Percentiles rank a stretch among this genome's conserved stretches.
phyloP scores from a whole-genome alignment of 2,797 vertebrate genomes.

The Columba guinea region DNA sequence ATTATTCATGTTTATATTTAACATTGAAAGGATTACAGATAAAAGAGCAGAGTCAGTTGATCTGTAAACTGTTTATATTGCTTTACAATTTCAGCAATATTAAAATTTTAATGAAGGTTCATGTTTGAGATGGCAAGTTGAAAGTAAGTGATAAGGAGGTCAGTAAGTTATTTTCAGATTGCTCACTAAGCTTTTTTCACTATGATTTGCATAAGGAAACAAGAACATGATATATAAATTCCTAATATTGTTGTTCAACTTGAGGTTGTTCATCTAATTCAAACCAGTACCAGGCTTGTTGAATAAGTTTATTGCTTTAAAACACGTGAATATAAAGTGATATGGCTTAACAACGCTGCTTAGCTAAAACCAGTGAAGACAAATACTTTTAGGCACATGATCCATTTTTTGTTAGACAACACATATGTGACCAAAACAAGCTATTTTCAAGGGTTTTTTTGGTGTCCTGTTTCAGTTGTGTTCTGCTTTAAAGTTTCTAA shows the following conservation, averaged over 20 bases:
- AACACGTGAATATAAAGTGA: neutral
- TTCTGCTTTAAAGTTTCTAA: neutral
- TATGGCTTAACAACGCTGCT: neutral
- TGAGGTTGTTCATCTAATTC: neutral
- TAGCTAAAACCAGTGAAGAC: neutral
- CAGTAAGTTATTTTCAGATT: neutral
- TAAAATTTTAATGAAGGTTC: neutral
- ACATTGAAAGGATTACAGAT: neutral
- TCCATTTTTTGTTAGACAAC: neutral
- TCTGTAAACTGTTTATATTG: neutral
- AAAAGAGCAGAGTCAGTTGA: neutral
- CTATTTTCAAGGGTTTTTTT: neutral
- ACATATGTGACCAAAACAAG: fast-evolving
- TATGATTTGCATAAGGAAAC: neutral
- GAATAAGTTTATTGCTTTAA: neutral
- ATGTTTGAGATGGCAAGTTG: neutral
- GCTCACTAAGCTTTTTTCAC: neutral
- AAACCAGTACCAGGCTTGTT: neutral
- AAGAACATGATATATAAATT: neutral
- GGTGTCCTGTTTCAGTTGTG: neutral
- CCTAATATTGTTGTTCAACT: neutral
- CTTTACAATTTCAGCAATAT: neutral
- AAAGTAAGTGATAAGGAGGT: neutral
- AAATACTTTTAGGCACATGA: neutral
- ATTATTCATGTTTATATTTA: neutral